Percentiles rank a stretch among this genome's conserved stretches.
phyloP scores from a whole-genome alignment of 2,888 invertebrate species.

The Drosophila tripunctata region DNA sequence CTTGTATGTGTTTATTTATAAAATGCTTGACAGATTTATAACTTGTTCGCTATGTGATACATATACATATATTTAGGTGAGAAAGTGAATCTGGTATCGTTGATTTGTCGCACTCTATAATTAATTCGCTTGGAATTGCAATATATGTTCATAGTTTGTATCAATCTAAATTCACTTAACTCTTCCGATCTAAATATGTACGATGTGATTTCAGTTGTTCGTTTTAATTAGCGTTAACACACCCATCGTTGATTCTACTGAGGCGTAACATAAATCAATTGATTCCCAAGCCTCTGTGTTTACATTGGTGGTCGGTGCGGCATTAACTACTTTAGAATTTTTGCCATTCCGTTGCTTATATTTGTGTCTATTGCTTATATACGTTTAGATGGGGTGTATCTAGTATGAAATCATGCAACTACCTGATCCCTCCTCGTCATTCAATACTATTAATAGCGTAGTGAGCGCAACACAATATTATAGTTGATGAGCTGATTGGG shows the following conservation, averaged over 20 bases:
- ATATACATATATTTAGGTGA: not conserved
- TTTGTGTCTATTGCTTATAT: constrained; percentile 41
- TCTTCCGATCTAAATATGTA: not conserved
- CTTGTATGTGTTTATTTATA: not conserved
- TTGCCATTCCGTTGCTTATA: constrained; percentile 44
- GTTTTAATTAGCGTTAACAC: not conserved
- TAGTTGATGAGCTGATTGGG: constrained; percentile 8
- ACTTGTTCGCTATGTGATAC: not conserved
- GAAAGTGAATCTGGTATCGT: not conserved
- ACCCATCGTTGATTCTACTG: constrained; percentile 5
- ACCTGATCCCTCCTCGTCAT: constrained; percentile 40
- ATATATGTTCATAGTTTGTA: not conserved
- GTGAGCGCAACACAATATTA: constrained; percentile 38
- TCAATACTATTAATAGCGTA: constrained; percentile 39
- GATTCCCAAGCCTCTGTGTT: constrained; percentile 18
- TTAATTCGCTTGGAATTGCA: not conserved
- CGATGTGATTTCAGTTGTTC: not conserved
- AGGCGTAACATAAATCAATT: constrained; percentile 19
- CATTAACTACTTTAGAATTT: constrained; percentile 46
- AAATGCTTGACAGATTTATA: constrained; percentile 5
- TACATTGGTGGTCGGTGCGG: constrained; percentile 29
- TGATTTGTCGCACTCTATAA: constrained; percentile 8
- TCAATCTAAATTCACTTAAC: not conserved
- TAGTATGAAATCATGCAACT: constrained; percentile 53
- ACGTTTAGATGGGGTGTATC: not conserved